phyloP scores from a whole-genome alignment of 30 jellyfish, hydroid and myxozoan genomes.

The Cassiopea xamachana region DNA sequence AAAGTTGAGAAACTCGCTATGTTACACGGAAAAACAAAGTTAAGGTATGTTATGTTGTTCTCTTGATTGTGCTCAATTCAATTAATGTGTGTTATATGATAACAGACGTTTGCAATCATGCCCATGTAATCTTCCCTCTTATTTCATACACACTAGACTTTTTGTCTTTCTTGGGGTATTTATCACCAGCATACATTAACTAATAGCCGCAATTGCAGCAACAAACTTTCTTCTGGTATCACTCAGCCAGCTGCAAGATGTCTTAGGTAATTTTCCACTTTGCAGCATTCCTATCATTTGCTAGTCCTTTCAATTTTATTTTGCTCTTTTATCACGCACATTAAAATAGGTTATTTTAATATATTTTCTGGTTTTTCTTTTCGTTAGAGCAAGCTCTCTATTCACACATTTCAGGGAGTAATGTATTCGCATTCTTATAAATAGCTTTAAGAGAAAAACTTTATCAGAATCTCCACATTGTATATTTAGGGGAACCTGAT shows the following conservation, averaged over 20 bases:
- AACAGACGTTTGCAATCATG: too few species aligned
- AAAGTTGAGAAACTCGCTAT: not conserved
- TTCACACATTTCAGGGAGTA: slow-evolving; percentile 22
- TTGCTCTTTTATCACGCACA: not conserved
- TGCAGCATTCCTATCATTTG: not conserved
- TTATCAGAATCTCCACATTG: slow-evolving; percentile 14
- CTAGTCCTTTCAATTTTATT: not conserved
- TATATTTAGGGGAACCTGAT: not conserved
- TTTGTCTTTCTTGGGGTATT: not conserved
- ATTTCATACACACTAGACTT: too few species aligned
- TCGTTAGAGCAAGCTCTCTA: slow-evolving; percentile 19
- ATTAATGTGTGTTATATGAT: not conserved
- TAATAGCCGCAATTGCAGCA: not conserved
- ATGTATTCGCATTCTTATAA: slow-evolving; percentile 29
- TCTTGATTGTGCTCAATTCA: not conserved
- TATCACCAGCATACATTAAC: not conserved
- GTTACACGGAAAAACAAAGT: not conserved
- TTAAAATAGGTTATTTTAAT: slow-evolving; percentile 2
- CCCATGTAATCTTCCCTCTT: too few species aligned
- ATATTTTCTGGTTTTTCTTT: slow-evolving; percentile 22
- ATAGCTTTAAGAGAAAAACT: slow-evolving; percentile 35
- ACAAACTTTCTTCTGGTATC: too few species aligned
- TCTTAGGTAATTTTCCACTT: not conserved
- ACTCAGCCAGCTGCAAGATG: not conserved
- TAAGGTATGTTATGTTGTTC: not conserved